These are phyloP conservation scores for Mormyrops boulengeri DNA, from an alignment of 2,797 vertebrate species.

Conservation along the genomic window DNA sequence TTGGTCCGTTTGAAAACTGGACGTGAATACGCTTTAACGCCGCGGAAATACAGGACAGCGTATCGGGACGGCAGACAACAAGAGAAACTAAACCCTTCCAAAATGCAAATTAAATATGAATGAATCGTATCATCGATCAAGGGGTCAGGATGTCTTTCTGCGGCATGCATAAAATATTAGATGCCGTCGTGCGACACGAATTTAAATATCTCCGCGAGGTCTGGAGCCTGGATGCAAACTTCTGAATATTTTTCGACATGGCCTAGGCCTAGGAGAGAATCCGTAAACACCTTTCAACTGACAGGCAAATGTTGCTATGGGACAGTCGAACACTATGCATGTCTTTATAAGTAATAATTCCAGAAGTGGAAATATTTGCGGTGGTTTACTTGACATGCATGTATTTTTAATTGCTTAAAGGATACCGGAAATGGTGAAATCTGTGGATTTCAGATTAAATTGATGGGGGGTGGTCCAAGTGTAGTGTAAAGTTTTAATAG, in stretches of 20 bases:
- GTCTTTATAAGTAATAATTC: neutral
- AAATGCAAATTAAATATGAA: slow-evolving; percentile 14
- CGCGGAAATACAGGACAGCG: neutral
- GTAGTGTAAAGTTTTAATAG: neutral
- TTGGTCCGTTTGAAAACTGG: neutral
- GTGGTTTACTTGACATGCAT: neutral
- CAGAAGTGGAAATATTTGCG: neutral
- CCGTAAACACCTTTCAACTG: neutral
- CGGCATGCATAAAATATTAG: slow-evolving; percentile 7
- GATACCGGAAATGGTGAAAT: neutral
- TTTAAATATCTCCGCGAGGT: neutral
- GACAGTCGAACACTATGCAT: neutral
- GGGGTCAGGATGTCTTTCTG: slow-evolving; percentile 2
- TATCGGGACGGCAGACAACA: neutral
- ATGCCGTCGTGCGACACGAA: neutral
- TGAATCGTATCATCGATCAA: slow-evolving; percentile 16
- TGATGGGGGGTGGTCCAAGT: neutral
- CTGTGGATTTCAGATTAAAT: neutral
- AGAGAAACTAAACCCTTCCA: neutral
- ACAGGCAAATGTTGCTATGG: neutral
- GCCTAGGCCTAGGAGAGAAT: neutral
- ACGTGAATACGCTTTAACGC: neutral
- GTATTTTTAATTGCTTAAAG: neutral
- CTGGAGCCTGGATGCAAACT: neutral
- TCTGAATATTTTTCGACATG: neutral